Evolutionary conservation across 2,113 vertebrate species (phyloP).

Genomic region (Heterotis niloticus): DNA sequence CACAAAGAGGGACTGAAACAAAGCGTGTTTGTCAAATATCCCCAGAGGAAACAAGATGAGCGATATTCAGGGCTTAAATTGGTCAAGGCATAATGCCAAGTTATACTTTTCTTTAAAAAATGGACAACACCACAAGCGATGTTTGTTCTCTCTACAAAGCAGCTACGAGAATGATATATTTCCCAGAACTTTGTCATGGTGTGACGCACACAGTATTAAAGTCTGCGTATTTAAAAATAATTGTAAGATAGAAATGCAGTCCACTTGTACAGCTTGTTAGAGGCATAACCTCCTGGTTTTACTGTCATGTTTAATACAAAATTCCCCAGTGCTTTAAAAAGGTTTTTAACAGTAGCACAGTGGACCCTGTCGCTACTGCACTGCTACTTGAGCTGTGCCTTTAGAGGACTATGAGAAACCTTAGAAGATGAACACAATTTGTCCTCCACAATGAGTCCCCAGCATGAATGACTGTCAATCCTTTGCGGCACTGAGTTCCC

Average conservation of each 20-base stretch:
- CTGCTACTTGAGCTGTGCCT: neutral
- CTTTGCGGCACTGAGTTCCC: constrained; percentile 43
- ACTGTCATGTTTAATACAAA: neutral
- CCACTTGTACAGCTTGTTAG: neutral
- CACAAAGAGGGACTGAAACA: neutral
- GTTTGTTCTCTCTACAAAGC: too few relatives aligned
- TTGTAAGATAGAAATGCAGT: neutral
- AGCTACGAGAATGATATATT: too few relatives aligned
- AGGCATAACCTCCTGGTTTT: too few relatives aligned
- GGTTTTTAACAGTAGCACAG: neutral
- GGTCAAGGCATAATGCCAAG: too few relatives aligned
- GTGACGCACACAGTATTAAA: too few relatives aligned
- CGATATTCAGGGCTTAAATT: too few relatives aligned
- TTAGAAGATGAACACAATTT: constrained; percentile 1
- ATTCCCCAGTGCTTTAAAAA: neutral
- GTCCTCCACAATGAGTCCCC: constrained; percentile 9
- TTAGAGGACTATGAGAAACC: neutral
- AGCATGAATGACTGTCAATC: constrained; percentile 37
- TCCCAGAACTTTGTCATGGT: too few relatives aligned
- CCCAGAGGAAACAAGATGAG: neutral
- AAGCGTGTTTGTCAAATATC: neutral
- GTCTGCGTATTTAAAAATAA: neutral
- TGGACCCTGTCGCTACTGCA: neutral
- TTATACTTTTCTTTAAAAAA: too few relatives aligned
- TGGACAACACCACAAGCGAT: too few relatives aligned